Conservation (phyloP, 2,888 invertebrate genomes). For the Itoplectis maculator region DNA sequence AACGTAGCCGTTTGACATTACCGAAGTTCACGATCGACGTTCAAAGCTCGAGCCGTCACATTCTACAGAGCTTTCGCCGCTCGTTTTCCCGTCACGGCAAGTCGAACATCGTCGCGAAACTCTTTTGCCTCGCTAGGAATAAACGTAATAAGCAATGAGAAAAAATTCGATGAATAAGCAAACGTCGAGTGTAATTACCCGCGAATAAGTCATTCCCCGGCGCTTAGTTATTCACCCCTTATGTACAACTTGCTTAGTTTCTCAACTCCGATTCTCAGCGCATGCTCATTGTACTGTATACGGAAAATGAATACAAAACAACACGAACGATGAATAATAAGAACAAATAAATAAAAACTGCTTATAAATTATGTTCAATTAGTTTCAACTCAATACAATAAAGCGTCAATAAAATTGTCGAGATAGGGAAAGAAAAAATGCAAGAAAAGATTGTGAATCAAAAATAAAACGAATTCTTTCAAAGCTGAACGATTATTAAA, state of each 20-base stretch:
- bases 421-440: too few relatives aligned
- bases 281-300: neutral
- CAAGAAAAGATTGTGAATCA: too few relatives aligned
- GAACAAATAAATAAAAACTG: neutral
- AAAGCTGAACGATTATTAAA: too few relatives aligned
- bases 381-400: neutral
- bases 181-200: neutral
- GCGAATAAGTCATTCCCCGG: neutral
- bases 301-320: neutral
- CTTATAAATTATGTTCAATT: neutral
- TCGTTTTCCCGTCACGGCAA: neutral
- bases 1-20: conserved; percentile 56
- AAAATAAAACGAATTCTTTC: too few relatives aligned
- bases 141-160: neutral
- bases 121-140: neutral
- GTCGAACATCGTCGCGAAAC: neutral
- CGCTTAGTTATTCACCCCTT: neutral
- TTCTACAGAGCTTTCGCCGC: neutral
- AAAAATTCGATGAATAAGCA: conserved; percentile 10
- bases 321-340: neutral
- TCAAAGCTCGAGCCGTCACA: neutral
- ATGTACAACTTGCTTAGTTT: neutral
- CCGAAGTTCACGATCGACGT: conserved; percentile 50
- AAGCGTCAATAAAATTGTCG: neutral
- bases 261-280: conserved; percentile 1